Percentiles rank a stretch among this genome's conserved stretches.
phyloP scores from a whole-genome alignment of 2,888 invertebrate genomes.

The Merodon equestris region DNA sequence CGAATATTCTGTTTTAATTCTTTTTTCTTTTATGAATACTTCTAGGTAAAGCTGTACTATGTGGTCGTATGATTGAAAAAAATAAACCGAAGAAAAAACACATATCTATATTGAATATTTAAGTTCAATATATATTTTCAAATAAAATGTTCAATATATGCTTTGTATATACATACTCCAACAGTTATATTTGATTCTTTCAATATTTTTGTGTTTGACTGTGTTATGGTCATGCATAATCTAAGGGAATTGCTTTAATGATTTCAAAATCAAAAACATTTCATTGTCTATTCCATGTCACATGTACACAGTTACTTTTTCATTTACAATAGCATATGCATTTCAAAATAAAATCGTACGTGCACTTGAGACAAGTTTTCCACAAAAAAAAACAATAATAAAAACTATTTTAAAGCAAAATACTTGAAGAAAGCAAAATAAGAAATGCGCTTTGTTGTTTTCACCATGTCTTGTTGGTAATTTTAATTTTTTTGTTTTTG shows the following conservation, averaged over 20 bases:
- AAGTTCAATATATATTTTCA: slow-evolving; percentile 43
- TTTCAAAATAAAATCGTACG: slow-evolving; percentile 11
- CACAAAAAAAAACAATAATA: slow-evolving; percentile 13
- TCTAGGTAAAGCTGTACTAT: no score
- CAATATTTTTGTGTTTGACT: background rate
- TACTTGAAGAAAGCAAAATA: slow-evolving; percentile 18
- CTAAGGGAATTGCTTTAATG: slow-evolving; percentile 28
- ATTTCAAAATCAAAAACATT: slow-evolving; percentile 21
- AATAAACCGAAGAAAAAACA: background rate
- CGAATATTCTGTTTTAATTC: no score
- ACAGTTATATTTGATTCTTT: slow-evolving; percentile 30
- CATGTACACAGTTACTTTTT: slow-evolving; percentile 4
- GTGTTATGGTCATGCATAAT: slow-evolving; percentile 45
- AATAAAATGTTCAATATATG: slow-evolving; percentile 26
- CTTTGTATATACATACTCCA: slow-evolving; percentile 14
- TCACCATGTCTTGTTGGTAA: slow-evolving; percentile 43
- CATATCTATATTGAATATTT: slow-evolving; percentile 32
- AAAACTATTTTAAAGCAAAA: slow-evolving; percentile 1
- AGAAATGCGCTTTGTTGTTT: slow-evolving; percentile 8
- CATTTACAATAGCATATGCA: slow-evolving; percentile 11
- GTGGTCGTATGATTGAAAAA: no score
- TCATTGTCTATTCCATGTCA: slow-evolving; percentile 18
- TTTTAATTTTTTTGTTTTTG: slow-evolving; percentile 56
- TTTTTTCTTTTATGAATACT: no score
- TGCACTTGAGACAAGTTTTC: slow-evolving; percentile 21